These are phyloP conservation scores for Myodes glareolus DNA, from an alignment of 2,113 vertebrate genomes.

Conservation along the genomic window DNA sequence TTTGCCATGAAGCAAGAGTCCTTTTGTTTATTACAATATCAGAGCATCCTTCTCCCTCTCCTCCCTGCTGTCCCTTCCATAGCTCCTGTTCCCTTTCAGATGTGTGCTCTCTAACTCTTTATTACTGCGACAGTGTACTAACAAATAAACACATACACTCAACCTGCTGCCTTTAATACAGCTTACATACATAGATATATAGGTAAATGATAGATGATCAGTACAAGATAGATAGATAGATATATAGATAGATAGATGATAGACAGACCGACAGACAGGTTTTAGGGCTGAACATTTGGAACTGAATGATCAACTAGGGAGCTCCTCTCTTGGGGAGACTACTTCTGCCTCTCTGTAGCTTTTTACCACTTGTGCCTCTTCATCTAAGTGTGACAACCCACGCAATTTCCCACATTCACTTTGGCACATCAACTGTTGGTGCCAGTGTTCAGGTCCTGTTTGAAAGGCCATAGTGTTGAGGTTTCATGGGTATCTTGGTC, in stretches of 20 bases:
- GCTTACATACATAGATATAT: not conserved
- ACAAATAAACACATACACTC: not conserved
- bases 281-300: not conserved
- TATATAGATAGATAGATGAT: no score
- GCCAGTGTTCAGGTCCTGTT: not conserved
- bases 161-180: not conserved
- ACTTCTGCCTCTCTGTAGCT: not conserved
- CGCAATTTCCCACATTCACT: not conserved
- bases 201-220: no score
- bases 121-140: not conserved
- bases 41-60: no score
- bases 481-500: not conserved
- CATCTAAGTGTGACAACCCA: not conserved
- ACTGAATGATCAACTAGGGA: not conserved
- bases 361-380: not conserved
- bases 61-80: not conserved
- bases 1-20: not conserved
- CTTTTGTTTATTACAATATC: not conserved
- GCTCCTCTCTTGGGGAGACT: not conserved
- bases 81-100: no score
- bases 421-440: not conserved
- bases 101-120: not conserved
- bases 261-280: not conserved
- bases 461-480: not conserved
- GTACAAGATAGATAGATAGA: no score